Evolutionary conservation across 2,888 invertebrate species (phyloP).

Genomic region (Athetis lepigone): DNA sequence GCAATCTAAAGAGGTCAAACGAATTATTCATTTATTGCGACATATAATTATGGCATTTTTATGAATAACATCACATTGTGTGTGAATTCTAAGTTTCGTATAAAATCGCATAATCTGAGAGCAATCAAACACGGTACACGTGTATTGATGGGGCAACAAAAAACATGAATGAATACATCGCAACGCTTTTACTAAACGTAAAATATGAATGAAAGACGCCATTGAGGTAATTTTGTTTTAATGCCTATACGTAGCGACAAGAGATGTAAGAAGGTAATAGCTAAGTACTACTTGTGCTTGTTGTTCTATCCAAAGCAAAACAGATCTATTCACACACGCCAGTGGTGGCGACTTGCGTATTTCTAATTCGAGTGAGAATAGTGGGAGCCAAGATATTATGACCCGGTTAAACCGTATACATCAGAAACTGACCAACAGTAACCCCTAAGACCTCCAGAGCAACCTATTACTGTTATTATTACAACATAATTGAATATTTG

Average conservation of each 20-base stretch:
- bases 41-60: slow-evolving; percentile 6
- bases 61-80: slow-evolving; percentile 15
- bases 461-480: slow-evolving; percentile 8
- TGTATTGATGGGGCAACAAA: background rate
- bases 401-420: no score
- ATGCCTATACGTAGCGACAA: no score
- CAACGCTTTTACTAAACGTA: background rate
- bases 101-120: background rate
- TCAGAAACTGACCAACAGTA: slow-evolving; percentile 3
- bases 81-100: background rate
- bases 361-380: background rate
- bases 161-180: background rate
- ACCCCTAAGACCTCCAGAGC: background rate
- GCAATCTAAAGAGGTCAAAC: slow-evolving; percentile 54
- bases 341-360: slow-evolving; percentile 1
- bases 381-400: background rate
- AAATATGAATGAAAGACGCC: background rate
- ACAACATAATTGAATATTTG: background rate
- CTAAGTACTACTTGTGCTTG: no score
- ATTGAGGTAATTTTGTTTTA: no score
- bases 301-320: no score
- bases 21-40: slow-evolving; percentile 10
- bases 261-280: background rate
- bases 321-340: no score
- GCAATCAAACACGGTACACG: slow-evolving; percentile 12